Conservation (phyloP, 1,140 invertebrate genomes). For the Anadara kagoshimensis region DNA sequence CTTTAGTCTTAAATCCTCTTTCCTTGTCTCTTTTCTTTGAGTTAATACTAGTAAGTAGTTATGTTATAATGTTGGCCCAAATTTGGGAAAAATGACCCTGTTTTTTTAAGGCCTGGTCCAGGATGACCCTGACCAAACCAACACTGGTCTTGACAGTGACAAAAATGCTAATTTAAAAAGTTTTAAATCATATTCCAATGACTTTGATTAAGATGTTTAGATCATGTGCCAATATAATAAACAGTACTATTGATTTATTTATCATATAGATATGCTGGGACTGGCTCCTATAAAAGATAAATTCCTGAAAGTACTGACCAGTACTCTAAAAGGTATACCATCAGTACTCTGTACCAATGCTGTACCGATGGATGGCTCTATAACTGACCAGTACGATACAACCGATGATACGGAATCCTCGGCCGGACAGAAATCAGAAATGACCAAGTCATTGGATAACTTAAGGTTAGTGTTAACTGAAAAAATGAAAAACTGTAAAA, state of each 20-base stretch:
- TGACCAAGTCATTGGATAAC: constrained; percentile 33
- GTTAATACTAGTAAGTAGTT: too few species aligned
- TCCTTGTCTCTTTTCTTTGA: too few species aligned
- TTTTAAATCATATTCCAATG: too few species aligned
- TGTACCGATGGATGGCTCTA: constrained; percentile 58
- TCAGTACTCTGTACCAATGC: constrained; percentile 58
- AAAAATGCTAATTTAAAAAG: too few species aligned
- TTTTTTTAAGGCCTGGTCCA: too few species aligned
- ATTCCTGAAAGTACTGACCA: constrained; percentile 55
- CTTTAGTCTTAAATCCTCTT: too few species aligned
- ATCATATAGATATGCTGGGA: constrained; percentile 52
- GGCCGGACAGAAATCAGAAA: constrained; percentile 38
- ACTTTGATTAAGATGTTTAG: too few species aligned
- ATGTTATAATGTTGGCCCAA: too few species aligned
- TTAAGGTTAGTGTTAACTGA: constrained; percentile 25
- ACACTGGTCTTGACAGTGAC: too few species aligned
- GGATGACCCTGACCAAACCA: too few species aligned
- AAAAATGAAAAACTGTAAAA: not conserved
- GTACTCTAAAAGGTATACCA: constrained; percentile 62
- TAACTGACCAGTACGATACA: constrained; percentile 38
- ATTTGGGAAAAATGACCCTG: too few species aligned
- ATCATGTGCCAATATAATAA: not conserved
- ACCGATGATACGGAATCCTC: constrained; percentile 35
- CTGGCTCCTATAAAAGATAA: constrained; percentile 63
- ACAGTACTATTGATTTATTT: not conserved